A percentile compares a stretch with the other conserved stretches of the same genome.
Conservation (phyloP, 2,888 invertebrate genomes). For the Eupithecia subumbrata region DNA sequence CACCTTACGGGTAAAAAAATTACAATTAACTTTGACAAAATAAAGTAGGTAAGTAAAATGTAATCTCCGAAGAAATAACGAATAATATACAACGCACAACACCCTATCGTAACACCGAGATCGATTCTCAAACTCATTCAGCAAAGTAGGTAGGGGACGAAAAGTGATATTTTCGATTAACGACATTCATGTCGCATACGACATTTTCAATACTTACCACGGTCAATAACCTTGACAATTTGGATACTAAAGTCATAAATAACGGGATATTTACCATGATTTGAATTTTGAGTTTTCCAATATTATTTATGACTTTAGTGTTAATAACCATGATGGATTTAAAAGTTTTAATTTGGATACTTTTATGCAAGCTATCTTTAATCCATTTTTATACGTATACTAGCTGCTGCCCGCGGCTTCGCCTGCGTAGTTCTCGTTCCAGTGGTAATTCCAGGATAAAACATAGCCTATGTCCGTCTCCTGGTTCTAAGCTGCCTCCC, state of each 20-base stretch:
- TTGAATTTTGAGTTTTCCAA: too few species aligned
- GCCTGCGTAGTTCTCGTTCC: too few species aligned
- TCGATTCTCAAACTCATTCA: slow-evolving; percentile 26
- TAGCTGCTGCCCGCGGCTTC: too few species aligned
- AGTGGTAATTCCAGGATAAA: too few species aligned
- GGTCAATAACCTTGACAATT: slow-evolving; percentile 13
- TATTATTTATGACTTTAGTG: too few species aligned
- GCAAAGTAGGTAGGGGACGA: slow-evolving; percentile 18
- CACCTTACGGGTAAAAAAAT: background rate
- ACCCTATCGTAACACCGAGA: slow-evolving; percentile 13
- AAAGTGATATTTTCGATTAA: slow-evolving; percentile 17
- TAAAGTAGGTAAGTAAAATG: background rate
- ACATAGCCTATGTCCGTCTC: too few species aligned
- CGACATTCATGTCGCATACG: slow-evolving; percentile 20
- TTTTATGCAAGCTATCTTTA: background rate
- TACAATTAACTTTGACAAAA: background rate
- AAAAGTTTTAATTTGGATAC: background rate
- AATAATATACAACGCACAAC: background rate
- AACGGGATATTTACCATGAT: too few species aligned
- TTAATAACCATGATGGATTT: too few species aligned
- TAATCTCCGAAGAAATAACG: background rate
- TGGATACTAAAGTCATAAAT: too few species aligned
- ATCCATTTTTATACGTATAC: background rate
- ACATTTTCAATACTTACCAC: background rate
- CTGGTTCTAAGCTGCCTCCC: too few species aligned